Evolutionary conservation across 2,888 invertebrate genomes (phyloP), one percentile per base, ranked within the genome.

Genomic region (Steinernema scapterisci): DNA sequence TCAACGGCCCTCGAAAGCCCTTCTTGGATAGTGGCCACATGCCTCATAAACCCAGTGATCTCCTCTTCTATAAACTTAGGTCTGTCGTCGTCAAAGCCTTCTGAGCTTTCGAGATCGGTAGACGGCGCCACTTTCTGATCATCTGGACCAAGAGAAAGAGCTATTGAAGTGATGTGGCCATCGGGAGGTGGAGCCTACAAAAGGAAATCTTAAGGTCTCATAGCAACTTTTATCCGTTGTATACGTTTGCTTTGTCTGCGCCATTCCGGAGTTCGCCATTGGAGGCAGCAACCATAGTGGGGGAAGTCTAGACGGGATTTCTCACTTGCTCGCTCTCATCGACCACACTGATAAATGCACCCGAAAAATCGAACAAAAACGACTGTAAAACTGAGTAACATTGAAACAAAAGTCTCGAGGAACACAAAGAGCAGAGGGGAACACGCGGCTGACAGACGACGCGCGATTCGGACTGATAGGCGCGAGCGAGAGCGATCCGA

Each of bases 11-110:
- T 23, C 16, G 75, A 44, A n/a, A 81, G 52, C 6, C 54, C 73
- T 3, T 38, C 44, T 73, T 79, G 79, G 0, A 70, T 73, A 9
- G 25, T 25, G 38, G 71, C 79, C 31, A 81, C 75, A 52, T 81
- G 71, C 6, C 73, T 63, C 79, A 79, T 79, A 1, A 48, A 19
- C 3, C 79, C 79, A 0, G 72, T 79, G 6, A 72, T 45, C 31
- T 80, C 79, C 45, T 77, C 78, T 43, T 54, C 43, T 31, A 73
- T 63, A 25, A 63, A 63, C 9, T 27, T 27, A 1, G 31, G 63
- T 31, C 63, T 63, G 31, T 63, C 63, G 38, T 25, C 31, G 38
- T 63, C 63, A 31, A 63, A 63, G 27, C 27, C n/a, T n/a, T 63
- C 63, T 31, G 63, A 63, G 5, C 38, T 11, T 13, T 48, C 19